Base-by-base conservation (phyloP, 2,113 vertebrate genomes). In the Sula dactylatra region DNA sequence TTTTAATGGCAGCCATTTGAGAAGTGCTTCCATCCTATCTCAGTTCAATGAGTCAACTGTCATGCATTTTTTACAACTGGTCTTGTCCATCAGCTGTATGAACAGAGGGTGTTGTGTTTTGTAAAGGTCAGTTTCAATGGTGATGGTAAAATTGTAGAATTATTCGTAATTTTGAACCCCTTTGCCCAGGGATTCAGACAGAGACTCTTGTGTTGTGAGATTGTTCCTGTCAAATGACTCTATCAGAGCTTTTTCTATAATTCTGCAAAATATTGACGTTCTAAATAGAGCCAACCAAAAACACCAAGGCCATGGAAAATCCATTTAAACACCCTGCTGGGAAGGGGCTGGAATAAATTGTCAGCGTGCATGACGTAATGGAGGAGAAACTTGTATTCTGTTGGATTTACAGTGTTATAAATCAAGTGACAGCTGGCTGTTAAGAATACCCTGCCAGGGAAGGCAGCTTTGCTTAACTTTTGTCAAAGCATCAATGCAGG, bases 391-490 rank as follows among this genome's bases (percentile, higher is more conserved):
- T 44, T 49, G 16, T 50, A 16, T 65, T 86, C 22, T 81, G 11
- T 72, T 93, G 20, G 32, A 80, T 82, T 93, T 93, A 45, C 17
- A 62, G 44, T n/a, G 11, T 76, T 82, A 29, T 74, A 88, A 95
- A 74, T 94, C 47, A 71, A 70, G 29, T 44, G 16, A 34, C 42
- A 64, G 26, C 31, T 83, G 69, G 13, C 40, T 74, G 40, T 67
- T 82, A 27, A 76, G 32, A 82, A 62, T 85, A 80, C 11, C 11
- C 49, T 45, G 52, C 73, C 59, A 84, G 80, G n/a, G 56, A 83
- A 86, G 32, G 26, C 59, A 62, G 32, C 26, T 78, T 92, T 86
- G 42, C 2, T 4, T 86, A 67, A 66, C 34, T 55, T 83, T 25
- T 88, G 11, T 90, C n/a, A 61, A 71, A 86, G 42, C 32, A 52